A percentile compares a stretch with the other conserved stretches of the same genome.
Evolutionary conservation across 64 coral and sea anemone species (phyloP).

Genomic region (Astreopora myriophthalma): DNA sequence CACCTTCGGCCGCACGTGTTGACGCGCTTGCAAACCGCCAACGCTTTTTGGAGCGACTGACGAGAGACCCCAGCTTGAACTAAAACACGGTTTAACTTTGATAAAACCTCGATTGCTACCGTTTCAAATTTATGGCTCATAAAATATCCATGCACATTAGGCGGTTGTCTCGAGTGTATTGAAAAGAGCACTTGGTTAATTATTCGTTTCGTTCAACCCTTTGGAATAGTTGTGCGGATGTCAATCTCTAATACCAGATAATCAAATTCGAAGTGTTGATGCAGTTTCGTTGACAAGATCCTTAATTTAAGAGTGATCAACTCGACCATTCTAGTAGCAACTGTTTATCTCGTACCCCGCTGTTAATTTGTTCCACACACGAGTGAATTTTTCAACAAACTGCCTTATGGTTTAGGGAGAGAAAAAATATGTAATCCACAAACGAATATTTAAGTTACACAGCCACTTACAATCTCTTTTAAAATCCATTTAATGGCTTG

Average conservation of each 20-base stretch:
- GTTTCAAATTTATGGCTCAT: too few species aligned
- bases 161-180: background rate
- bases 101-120: background rate
- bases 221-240: background rate
- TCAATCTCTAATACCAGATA: too few species aligned
- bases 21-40: background rate
- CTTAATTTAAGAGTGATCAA: background rate
- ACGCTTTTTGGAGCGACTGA: background rate
- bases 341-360: background rate
- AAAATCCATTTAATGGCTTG: constrained; percentile 14
- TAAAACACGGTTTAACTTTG: background rate
- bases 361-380: background rate
- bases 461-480: constrained; percentile 22
- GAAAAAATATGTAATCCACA: background rate
- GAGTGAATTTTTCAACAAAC: background rate
- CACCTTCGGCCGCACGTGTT: background rate
- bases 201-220: background rate
- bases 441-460: too few species aligned
- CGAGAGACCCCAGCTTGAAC: background rate
- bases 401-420: too few species aligned
- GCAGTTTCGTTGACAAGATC: background rate
- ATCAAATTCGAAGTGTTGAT: too few species aligned
- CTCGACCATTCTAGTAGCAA: too few species aligned
- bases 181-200: background rate
- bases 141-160: background rate